A percentile compares a stretch with the other conserved stretches of the same genome.
phyloP scores from a whole-genome alignment of 35 echinoderm and acorn worm species.

The Amphiura filiformis region DNA sequence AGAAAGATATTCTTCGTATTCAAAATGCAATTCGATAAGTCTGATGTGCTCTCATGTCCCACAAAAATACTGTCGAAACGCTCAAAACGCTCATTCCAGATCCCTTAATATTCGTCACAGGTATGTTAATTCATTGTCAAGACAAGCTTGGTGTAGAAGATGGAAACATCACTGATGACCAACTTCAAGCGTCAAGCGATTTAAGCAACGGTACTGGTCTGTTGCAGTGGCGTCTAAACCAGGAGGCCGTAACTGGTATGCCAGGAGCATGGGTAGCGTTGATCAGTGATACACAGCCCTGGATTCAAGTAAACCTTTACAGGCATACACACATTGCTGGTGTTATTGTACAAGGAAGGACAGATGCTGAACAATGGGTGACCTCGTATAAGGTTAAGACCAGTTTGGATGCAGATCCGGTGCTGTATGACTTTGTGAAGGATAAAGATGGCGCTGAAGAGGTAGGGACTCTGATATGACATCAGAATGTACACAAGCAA shows the following conservation, averaged over 20 bases:
- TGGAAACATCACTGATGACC: constrained; percentile 5
- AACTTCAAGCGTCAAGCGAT: constrained; percentile 18
- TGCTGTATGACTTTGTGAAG: no score
- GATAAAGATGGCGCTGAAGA: no score
- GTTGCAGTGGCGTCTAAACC: constrained; percentile 20
- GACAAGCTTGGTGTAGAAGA: constrained; percentile 29
- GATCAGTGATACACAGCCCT: constrained; percentile 27
- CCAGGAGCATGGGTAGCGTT: constrained; percentile 30
- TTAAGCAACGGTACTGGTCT: constrained; percentile 8
- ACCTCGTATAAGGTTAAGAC: constrained; percentile 17
- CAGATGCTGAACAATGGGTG: constrained; percentile 48
- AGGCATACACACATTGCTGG: constrained; percentile 4
- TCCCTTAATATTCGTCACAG: no score
- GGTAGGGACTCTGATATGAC: no score
- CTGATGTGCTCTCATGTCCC: no score
- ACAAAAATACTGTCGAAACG: no score
- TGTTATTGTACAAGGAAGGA: constrained; percentile 29
- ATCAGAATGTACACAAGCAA: no score
- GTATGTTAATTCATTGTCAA: no score
- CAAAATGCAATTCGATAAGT: no score
- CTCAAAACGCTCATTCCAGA: no score
- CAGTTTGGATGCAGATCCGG: constrained; percentile 34
- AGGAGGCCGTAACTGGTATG: not conserved
- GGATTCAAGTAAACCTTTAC: constrained; percentile 21
- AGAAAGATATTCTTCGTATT: no score